Evolutionary conservation across 92 coral and sea anemone species (phyloP).

Genomic region (Palythoa heliodiscus): DNA sequence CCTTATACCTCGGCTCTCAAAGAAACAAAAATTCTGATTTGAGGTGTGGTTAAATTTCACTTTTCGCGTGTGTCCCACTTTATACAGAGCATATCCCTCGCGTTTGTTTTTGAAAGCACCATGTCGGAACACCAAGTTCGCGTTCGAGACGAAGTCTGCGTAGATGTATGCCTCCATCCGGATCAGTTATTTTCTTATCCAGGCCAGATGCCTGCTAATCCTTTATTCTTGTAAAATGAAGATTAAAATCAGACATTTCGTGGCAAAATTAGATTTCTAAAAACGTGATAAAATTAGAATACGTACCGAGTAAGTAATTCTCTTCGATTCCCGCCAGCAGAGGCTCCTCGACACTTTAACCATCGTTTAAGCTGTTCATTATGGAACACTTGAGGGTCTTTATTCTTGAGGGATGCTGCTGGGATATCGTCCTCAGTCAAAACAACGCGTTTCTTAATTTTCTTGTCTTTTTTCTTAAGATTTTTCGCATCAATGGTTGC

Average conservation of each 20-base stretch:
- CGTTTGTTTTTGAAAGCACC: constrained; percentile 65
- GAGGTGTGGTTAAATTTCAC: constrained; percentile 39
- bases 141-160: not conserved
- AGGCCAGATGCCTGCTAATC: constrained; percentile 32
- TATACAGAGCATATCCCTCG: constrained; percentile 53
- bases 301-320: constrained; percentile 51
- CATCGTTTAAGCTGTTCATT: no score
- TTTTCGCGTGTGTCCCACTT: constrained; percentile 47
- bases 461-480: not conserved
- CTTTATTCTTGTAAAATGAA: constrained; percentile 43
- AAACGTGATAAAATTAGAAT: constrained; percentile 23
- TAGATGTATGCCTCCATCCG: constrained; percentile 37
- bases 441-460: constrained; percentile 37
- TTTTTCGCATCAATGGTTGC: no score
- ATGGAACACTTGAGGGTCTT: not conserved
- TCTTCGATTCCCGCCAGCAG: constrained; percentile 40
- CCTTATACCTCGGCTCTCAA: constrained; percentile 44
- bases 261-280: not conserved
- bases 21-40: constrained; percentile 38
- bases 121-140: constrained; percentile 43
- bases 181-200: constrained; percentile 47
- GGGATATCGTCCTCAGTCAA: constrained; percentile 49
- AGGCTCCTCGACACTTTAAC: constrained; percentile 59
- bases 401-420: constrained; percentile 39
- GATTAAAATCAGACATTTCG: constrained; percentile 7